phyloP scores from a whole-genome alignment of 2,888 invertebrate genomes.

The Tenthredo scrophulariae region DNA sequence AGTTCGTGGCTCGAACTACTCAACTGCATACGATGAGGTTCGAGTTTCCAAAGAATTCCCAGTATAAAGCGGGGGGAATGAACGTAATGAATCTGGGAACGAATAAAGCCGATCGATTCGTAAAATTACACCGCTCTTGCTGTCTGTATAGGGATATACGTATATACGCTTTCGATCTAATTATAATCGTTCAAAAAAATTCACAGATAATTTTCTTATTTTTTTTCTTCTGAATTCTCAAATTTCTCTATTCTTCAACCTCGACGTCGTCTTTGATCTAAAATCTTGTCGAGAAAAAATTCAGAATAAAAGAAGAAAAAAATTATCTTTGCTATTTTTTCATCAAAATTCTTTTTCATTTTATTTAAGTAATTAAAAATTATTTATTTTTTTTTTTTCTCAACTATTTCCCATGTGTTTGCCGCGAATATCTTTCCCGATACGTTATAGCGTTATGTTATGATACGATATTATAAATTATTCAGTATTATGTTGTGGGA shows the following conservation, averaged over 20 bases:
- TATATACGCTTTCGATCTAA: neutral
- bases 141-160: neutral
- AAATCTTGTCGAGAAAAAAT: no score
- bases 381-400: no score
- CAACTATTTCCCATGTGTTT: no score
- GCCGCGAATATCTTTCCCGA: neutral
- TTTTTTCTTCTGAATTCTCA: no score
- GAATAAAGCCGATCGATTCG: slow-evolving; percentile 15
- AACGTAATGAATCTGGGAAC: slow-evolving; percentile 13
- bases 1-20: slow-evolving; percentile 39
- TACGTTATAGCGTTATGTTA: neutral
- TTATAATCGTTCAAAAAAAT: no score
- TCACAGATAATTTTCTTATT: no score
- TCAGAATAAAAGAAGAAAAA: no score
- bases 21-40: slow-evolving; percentile 18
- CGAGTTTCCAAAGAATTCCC: slow-evolving; percentile 37
- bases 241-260: no score
- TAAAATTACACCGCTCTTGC: neutral
- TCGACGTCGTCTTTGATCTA: no score
- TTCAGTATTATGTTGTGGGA: neutral
- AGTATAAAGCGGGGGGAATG: neutral
- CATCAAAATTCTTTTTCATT: no score
- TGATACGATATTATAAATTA: neutral
- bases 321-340: no score
- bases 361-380: no score